phyloP scores from a whole-genome alignment of 2,797 vertebrate species.

The Gallinago solitaria region DNA sequence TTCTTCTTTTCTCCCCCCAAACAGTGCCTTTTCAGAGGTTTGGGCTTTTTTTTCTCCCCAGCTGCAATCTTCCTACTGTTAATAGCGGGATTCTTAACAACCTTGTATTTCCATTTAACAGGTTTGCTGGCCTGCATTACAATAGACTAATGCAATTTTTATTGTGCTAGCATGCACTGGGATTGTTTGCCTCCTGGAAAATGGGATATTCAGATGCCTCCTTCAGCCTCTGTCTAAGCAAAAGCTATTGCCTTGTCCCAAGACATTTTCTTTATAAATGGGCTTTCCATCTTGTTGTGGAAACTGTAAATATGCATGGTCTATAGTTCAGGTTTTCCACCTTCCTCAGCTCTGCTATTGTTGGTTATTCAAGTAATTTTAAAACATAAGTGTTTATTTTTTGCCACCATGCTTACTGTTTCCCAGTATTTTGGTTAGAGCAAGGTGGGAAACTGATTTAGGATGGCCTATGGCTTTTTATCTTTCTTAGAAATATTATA shows the following conservation, averaged over 20 bases:
- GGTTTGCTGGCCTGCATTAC: slow-evolving; percentile 24
- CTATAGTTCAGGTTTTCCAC: background rate
- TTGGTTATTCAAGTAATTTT: background rate
- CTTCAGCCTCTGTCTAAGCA: background rate
- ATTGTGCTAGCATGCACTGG: background rate
- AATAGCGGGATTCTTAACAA: background rate
- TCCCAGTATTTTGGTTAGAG: background rate
- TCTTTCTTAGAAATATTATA: background rate
- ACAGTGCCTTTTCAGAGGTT: background rate
- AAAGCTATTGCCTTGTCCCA: slow-evolving; percentile 25
- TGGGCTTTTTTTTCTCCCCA: background rate
- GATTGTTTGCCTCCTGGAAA: slow-evolving; percentile 44
- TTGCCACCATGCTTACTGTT: background rate
- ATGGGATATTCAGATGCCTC: slow-evolving; percentile 46
- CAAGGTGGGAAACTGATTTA: background rate
- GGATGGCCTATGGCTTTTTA: background rate
- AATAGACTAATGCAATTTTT: slow-evolving; percentile 40
- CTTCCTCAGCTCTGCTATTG: background rate
- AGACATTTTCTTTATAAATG: slow-evolving; percentile 16
- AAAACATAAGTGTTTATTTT: background rate
- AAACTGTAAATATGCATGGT: background rate
- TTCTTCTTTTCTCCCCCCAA: background rate
- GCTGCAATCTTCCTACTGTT: background rate
- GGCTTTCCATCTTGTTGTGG: slow-evolving; percentile 18
- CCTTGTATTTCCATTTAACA: slow-evolving; percentile 30